A percentile compares a stretch with the other conserved stretches of the same genome.
These are phyloP conservation scores for Toxonevra muliebris DNA, from an alignment of 2,888 invertebrate species.

Conservation along the genomic window DNA sequence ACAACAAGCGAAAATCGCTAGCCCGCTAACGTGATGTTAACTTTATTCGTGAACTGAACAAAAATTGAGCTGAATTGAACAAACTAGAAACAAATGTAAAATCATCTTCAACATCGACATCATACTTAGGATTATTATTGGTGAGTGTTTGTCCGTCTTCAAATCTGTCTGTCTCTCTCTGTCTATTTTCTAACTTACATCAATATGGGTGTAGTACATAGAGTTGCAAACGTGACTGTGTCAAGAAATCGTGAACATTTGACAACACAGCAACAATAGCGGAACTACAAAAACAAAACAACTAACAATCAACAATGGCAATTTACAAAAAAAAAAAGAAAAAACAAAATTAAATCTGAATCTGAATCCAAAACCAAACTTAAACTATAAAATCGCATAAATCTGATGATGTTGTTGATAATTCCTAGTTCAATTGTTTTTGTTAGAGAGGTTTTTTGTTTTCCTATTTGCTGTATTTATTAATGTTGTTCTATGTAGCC, in stretches of 20 bases:
- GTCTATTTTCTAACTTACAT: not conserved
- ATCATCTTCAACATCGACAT: too few species aligned
- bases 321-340: too few species aligned
- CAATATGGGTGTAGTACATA: not conserved
- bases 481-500: not conserved
- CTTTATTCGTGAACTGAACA: too few species aligned
- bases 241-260: conserved; percentile 13
- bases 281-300: too few species aligned
- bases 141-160: not conserved
- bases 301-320: too few species aligned
- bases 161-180: not conserved
- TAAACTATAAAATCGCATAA: too few species aligned
- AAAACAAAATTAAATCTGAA: too few species aligned
- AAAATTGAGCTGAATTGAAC: too few species aligned
- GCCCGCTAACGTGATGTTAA: too few species aligned
- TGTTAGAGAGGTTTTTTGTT: not conserved
- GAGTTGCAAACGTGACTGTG: conserved; percentile 12
- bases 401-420: conserved; percentile 4
- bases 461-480: conserved; percentile 6
- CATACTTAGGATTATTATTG: too few species aligned
- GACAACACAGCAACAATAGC: not conserved
- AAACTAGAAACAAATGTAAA: too few species aligned
- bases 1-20: not conserved
- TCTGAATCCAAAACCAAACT: too few species aligned
- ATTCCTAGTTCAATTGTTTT: not conserved